Conservation (phyloP, 1,140 invertebrate species). For the Andricus grossulariae region DNA sequence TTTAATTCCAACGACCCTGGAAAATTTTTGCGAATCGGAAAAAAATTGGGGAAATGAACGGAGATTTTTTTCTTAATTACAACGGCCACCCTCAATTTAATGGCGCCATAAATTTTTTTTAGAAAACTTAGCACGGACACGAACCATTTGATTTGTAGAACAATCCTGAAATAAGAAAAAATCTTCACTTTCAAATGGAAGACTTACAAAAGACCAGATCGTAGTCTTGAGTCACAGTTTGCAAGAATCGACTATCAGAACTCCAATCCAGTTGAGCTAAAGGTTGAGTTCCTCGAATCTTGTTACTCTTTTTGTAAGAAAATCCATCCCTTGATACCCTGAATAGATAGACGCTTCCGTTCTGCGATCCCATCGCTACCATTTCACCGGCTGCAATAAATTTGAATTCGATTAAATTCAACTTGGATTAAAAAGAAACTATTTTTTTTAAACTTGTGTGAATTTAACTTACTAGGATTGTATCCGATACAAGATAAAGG, state of each 20-base stretch:
- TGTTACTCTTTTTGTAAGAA: constrained; percentile 91
- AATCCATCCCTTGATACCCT: constrained; percentile 90
- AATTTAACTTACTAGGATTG: constrained; percentile 84
- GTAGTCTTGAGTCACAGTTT: constrained; percentile 94
- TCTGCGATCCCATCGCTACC: constrained; percentile 93
- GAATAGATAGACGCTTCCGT: constrained; percentile 90
- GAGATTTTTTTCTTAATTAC: too few species aligned
- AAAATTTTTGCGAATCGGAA: too few species aligned
- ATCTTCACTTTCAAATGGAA: background rate
- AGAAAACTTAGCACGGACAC: too few species aligned
- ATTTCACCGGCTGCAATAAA: constrained; percentile 85
- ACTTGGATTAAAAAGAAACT: too few species aligned
- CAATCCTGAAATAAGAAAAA: too few species aligned
- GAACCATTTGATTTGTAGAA: too few species aligned
- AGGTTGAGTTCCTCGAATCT: constrained; percentile 88
- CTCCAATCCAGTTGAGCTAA: constrained; percentile 94
- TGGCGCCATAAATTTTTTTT: too few species aligned
- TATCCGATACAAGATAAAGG: constrained; percentile 89
- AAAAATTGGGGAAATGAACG: too few species aligned
- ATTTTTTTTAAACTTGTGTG: too few species aligned
- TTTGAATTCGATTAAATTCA: too few species aligned
- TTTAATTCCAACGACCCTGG: too few species aligned
- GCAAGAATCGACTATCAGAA: constrained; percentile 89
- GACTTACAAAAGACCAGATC: constrained; percentile 91
- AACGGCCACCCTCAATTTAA: too few species aligned